phyloP scores from a whole-genome alignment of 2,113 vertebrate genomes.

The Gopherus evgoodei region DNA sequence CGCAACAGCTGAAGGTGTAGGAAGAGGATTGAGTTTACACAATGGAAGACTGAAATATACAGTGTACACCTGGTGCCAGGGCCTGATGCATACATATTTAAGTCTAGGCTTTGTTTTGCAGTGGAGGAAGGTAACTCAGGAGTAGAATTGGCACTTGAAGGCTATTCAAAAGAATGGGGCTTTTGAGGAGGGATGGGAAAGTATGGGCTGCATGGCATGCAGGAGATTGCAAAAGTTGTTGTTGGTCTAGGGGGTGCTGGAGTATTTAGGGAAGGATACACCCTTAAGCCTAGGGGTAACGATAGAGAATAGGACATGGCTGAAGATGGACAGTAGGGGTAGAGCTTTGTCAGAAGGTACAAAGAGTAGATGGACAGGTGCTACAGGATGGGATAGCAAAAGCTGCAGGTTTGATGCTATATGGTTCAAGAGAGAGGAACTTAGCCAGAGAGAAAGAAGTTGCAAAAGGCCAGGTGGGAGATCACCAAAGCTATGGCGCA shows the following conservation, averaged over 20 bases:
- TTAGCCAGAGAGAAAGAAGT: background rate
- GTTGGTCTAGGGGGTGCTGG: background rate
- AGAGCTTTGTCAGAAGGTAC: background rate
- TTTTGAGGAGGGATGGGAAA: background rate
- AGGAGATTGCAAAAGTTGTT: background rate
- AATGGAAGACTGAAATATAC: background rate
- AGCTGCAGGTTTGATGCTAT: background rate
- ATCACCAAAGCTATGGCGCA: background rate
- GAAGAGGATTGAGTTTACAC: background rate
- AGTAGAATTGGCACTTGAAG: background rate
- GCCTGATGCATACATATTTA: background rate
- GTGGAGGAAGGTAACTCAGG: background rate
- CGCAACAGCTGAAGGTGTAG: background rate
- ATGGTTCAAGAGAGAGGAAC: background rate
- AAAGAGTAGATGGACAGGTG: background rate
- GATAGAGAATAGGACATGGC: background rate
- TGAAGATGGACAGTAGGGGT: background rate
- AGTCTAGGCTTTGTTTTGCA: background rate
- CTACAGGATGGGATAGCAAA: background rate
- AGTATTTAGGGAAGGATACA: background rate
- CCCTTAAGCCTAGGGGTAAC: background rate
- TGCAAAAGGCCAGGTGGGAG: background rate
- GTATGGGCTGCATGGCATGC: background rate
- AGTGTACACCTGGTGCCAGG: background rate
- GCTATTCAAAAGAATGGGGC: background rate